phyloP scores from a whole-genome alignment of 2,888 invertebrate genomes.

The Lasioglossum malachurum region DNA sequence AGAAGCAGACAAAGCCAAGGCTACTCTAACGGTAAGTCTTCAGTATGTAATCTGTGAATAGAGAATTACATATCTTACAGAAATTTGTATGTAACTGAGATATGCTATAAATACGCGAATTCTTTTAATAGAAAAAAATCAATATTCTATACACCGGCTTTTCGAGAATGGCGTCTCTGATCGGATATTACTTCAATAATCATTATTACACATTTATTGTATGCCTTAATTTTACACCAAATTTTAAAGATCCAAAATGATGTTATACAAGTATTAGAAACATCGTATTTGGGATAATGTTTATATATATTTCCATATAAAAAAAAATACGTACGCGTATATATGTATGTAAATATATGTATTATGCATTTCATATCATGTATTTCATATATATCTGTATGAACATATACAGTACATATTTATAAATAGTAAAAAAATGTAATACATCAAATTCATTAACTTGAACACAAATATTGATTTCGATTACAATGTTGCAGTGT shows the following conservation, averaged over 20 bases:
- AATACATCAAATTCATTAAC: not conserved
- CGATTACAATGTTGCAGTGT: not conserved
- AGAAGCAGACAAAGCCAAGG: constrained; percentile 68
- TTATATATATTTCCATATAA: not conserved
- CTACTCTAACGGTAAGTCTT: constrained; percentile 65
- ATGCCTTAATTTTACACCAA: not conserved
- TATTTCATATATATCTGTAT: not conserved
- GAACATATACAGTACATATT: not conserved
- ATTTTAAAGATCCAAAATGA: not conserved
- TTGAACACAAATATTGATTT: not conserved
- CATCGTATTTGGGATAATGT: not conserved
- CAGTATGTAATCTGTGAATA: not conserved
- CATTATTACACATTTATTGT: constrained; percentile 20
- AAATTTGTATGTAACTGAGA: not conserved
- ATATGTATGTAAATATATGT: not conserved
- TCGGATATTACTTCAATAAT: not conserved
- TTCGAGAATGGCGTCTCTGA: constrained; percentile 59
- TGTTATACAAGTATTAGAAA: not conserved
- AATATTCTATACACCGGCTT: constrained; percentile 56
- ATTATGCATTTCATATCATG: not conserved
- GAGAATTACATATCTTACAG: not conserved
- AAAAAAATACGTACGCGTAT: not conserved
- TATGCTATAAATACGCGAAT: constrained; percentile 5
- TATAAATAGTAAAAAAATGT: not conserved
- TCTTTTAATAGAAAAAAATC: constrained; percentile 52